Evolutionary conservation across 2,888 invertebrate species (phyloP).

Genomic region (Neria commutata): DNA sequence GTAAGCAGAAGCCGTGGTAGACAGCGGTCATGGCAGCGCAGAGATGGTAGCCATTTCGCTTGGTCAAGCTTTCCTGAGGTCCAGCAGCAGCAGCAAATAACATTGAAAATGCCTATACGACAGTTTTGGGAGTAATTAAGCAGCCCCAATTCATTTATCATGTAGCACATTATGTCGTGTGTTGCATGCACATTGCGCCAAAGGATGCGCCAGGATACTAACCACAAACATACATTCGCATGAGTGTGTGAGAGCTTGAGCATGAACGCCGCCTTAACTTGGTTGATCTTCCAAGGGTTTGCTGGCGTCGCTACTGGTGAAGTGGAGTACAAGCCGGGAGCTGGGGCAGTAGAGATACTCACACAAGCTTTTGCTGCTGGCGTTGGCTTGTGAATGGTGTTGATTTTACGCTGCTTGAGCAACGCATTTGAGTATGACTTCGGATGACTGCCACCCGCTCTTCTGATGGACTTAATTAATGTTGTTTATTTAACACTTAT

Average conservation of each 20-base stretch:
- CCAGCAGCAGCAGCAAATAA: slow-evolving; percentile 22
- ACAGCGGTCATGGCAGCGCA: neutral
- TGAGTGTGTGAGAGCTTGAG: too few relatives aligned
- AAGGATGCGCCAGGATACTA: neutral
- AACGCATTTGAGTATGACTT: neutral
- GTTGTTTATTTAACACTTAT: slow-evolving; percentile 38
- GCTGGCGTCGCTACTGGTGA: too few relatives aligned
- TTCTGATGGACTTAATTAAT: slow-evolving; percentile 29
- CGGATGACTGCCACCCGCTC: slow-evolving; percentile 12
- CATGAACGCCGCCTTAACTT: too few relatives aligned
- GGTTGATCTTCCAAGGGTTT: neutral
- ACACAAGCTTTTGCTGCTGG: slow-evolving; percentile 4
- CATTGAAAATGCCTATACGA: slow-evolving; percentile 49
- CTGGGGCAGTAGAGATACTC: too few relatives aligned
- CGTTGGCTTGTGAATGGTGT: neutral
- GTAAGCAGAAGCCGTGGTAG: too few relatives aligned
- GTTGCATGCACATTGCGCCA: slow-evolving; percentile 3
- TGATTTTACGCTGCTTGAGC: slow-evolving; percentile 8
- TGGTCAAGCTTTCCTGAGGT: slow-evolving; percentile 7
- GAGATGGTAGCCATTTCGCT: neutral
- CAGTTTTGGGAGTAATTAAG: slow-evolving; percentile 59
- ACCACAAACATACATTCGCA: too few relatives aligned
- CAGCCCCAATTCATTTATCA: slow-evolving; percentile 58
- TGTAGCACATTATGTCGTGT: slow-evolving; percentile 42
- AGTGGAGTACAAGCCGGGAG: too few relatives aligned